phyloP scores from a whole-genome alignment of 2,113 vertebrate species.

The Theropithecus gelada region DNA sequence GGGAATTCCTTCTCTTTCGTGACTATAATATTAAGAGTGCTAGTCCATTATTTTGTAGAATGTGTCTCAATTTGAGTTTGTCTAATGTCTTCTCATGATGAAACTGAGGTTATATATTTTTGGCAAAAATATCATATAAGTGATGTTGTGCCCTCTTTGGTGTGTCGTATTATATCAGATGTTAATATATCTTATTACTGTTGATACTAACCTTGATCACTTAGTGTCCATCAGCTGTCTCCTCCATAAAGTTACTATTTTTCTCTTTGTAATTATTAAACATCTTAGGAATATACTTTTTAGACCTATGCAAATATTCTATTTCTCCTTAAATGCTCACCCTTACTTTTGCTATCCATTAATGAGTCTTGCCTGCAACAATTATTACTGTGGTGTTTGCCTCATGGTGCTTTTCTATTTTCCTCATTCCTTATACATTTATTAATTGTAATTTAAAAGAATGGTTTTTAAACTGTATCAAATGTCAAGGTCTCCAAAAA shows the following conservation, averaged over 20 bases:
- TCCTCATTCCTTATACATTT: background rate
- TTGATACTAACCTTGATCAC: background rate
- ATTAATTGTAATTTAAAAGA: background rate
- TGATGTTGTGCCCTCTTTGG: background rate
- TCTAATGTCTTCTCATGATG: background rate
- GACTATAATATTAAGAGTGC: background rate
- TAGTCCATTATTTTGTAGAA: background rate
- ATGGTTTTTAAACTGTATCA: constrained; percentile 22
- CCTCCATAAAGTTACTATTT: background rate
- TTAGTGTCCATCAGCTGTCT: background rate
- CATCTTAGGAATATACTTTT: background rate
- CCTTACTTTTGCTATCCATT: background rate
- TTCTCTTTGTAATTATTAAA: constrained; percentile 2
- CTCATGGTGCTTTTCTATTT: background rate
- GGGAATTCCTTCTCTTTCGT: background rate
- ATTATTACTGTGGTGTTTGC: background rate
- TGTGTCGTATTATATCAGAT: background rate
- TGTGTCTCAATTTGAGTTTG: background rate
- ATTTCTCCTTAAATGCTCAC: constrained; percentile 26
- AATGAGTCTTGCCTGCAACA: background rate
- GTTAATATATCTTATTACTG: background rate
- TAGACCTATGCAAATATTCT: background rate
- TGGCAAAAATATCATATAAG: background rate
- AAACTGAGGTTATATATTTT: background rate
- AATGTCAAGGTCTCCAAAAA: background rate